Percentiles rank a stretch among this genome's conserved stretches.
Evolutionary conservation across 2,113 vertebrate genomes (phyloP).

Genomic region (Eira barbara): DNA sequence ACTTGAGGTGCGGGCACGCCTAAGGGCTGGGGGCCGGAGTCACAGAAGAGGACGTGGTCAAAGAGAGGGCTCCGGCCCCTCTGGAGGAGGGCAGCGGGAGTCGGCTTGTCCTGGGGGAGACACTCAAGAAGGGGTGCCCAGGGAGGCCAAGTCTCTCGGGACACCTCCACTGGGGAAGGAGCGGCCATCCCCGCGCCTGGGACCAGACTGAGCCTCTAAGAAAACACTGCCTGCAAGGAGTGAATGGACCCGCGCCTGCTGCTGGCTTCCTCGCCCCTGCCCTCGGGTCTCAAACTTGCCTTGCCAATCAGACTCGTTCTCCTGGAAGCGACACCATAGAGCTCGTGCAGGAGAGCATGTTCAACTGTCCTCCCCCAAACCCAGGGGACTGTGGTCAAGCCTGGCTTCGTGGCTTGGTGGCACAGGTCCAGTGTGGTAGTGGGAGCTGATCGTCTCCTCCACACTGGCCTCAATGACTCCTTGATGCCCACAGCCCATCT

Average conservation of each 20-base stretch:
- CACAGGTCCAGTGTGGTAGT: rapidly evolving
- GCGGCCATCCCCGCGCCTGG: rapidly evolving
- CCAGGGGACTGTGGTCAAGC: neutral
- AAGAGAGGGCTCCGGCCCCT: rapidly evolving
- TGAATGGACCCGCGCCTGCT: rapidly evolving
- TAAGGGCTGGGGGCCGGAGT: rapidly evolving
- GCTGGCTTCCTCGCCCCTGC: rapidly evolving
- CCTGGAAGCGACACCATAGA: rapidly evolving
- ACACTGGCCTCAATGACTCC: rapidly evolving
- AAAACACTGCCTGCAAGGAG: no score
- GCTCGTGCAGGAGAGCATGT: rapidly evolving
- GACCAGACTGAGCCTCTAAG: neutral
- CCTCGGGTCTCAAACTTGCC: neutral
- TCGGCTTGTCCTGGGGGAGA: rapidly evolving
- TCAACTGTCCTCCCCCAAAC: rapidly evolving
- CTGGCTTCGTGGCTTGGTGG: rapidly evolving
- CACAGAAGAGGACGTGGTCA: rapidly evolving
- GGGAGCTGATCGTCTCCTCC: rapidly evolving
- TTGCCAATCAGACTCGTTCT: neutral
- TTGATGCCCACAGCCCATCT: rapidly evolving
- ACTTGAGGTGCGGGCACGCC: rapidly evolving
- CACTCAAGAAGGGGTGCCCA: rapidly evolving
- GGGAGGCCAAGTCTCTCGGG: rapidly evolving
- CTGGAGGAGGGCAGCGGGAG: rapidly evolving
- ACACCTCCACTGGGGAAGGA: no score